Evolutionary conservation across 1,140 invertebrate species (phyloP), one percentile per base, ranked within the genome.

Genomic region (Nasonia vitripennis): DNA sequence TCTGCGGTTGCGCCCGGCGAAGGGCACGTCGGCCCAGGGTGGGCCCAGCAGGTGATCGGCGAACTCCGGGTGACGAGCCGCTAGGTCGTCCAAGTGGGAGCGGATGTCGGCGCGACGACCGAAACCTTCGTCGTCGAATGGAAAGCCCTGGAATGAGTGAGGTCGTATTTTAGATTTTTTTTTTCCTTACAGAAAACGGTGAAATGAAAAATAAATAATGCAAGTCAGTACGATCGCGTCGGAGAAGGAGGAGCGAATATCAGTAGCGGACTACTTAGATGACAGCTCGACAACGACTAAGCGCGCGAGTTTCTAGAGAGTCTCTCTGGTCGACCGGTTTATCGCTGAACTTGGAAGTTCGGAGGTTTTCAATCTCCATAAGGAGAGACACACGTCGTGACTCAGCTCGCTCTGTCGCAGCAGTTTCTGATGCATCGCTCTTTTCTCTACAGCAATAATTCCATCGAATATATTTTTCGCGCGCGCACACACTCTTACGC

Each of bases 51-150:
- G 86, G 80, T 95, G 95, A 77, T 95, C 94, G 0, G 95, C 95
- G 48, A 95, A 94, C 86, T 95, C 95, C n/a, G 95, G 95, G 89
- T 95, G 94, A 2, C 95, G 91, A 20, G 94, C 89, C 0, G 94
- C 95, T 78, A 95, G 90, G 83, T 95, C 93, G 89, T 95, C 94
- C 20, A 95, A 89, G 79, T 94, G 94, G 0, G 94, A 91, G n/a
- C 94, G 90, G 11, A 95, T 93, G 87, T 94, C 93, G 89, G 94
- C 89, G 92, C 94, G 87, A 90, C 94, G 90, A 87, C 93, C 92
- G 86, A 94, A 94, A 78, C 94, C 94, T 27, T 92, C 92, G 88
- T 96, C 95, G 90, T 96, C 95, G 90, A 96, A 96, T 68, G 95
- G 95, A 88, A 96, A 96, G 78, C 95, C 95, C 96, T 96, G 93